Percentiles rank a stretch among this genome's conserved stretches.
Evolutionary conservation across 2,113 vertebrate species (phyloP).

Genomic region (Bombycilla garrulus): DNA sequence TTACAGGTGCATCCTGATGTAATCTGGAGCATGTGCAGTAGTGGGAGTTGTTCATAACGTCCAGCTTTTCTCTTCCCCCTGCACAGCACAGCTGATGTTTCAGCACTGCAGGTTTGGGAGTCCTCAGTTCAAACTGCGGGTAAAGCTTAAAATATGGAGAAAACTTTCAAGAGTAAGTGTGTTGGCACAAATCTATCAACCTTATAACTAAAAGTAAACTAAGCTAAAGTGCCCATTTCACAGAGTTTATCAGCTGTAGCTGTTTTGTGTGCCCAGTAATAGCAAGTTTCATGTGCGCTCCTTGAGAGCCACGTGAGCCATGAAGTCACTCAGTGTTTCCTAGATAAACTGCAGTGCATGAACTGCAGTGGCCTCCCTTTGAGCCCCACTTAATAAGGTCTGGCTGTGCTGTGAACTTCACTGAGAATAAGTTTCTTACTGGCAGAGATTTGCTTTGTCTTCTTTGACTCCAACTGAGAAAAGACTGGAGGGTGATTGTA

Average conservation of each 20-base stretch:
- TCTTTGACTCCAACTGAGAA: conserved; percentile 45
- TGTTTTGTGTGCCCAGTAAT: neutral
- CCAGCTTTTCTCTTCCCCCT: neutral
- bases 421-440: conserved; percentile 21
- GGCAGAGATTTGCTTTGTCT: neutral
- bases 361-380: conserved; percentile 43
- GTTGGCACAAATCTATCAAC: neutral
- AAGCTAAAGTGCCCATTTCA: neutral
- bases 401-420: conserved; percentile 23
- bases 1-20: neutral
- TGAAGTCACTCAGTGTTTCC: conserved; percentile 4
- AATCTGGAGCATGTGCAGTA: neutral
- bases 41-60: neutral
- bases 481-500: neutral
- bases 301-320: neutral
- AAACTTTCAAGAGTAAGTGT: neutral
- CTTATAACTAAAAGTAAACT: neutral
- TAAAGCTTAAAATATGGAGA: neutral
- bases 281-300: neutral
- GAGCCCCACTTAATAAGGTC: conserved; percentile 12
- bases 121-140: neutral
- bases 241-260: neutral
- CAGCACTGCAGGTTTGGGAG: neutral
- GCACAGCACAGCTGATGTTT: neutral
- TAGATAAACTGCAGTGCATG: neutral